Conservation (phyloP, 2,113 vertebrate genomes). For the Scolopax mira region DNA sequence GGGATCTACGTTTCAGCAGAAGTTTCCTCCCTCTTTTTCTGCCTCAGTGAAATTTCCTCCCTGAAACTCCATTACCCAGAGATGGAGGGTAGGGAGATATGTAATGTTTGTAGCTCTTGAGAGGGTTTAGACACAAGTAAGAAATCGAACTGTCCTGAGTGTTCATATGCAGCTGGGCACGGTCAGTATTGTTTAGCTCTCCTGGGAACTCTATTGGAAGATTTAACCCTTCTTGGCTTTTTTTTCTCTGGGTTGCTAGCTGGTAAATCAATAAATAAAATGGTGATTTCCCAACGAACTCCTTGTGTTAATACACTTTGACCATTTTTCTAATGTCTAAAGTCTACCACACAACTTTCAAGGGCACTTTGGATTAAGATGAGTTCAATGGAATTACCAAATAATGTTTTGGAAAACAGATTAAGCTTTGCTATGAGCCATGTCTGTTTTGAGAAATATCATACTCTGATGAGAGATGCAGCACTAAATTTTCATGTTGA, state of each 20-base stretch:
- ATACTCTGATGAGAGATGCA: constrained; percentile 7
- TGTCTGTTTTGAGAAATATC: background rate
- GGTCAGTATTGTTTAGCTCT: background rate
- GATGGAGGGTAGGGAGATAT: background rate
- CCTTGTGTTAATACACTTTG: background rate
- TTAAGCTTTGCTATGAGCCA: background rate
- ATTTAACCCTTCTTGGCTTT: background rate
- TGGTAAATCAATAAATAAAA: background rate
- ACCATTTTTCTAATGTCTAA: background rate
- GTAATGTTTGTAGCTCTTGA: background rate
- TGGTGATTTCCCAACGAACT: background rate
- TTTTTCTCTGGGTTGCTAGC: background rate
- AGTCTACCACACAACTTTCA: background rate
- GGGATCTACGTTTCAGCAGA: background rate
- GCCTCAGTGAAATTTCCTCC: background rate
- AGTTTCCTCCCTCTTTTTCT: background rate
- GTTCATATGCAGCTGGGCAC: background rate
- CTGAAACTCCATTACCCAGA: background rate
- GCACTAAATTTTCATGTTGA: background rate
- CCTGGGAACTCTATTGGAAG: background rate
- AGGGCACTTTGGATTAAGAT: background rate
- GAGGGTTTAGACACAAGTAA: background rate
- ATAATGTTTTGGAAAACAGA: constrained; percentile 23
- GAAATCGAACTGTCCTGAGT: background rate
- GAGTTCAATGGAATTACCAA: background rate